Conservation (phyloP, 2,113 vertebrate species). For the Candoia aspera region DNA sequence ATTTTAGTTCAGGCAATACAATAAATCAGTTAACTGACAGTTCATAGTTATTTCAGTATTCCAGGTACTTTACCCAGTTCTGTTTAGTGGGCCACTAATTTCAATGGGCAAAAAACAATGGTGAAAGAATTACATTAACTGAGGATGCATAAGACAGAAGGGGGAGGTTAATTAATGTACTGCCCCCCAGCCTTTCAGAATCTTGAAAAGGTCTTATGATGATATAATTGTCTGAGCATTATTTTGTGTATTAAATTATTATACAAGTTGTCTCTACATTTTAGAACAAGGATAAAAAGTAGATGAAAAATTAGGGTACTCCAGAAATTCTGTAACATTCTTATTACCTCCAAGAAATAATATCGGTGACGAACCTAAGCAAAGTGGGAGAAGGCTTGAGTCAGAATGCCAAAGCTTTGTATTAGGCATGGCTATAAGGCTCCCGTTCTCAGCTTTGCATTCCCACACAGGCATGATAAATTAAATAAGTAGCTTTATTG, state of each 20-base stretch:
- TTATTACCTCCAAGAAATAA: not conserved
- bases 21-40: not conserved
- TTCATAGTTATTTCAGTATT: not conserved
- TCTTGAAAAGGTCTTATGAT: not conserved
- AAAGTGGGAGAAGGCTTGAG: not conserved
- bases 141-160: not conserved
- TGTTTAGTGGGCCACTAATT: not conserved
- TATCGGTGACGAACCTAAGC: not conserved
- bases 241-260: not conserved
- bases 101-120: not conserved
- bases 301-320: not conserved
- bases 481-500: not conserved
- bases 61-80: not conserved
- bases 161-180: not conserved
- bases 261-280: not conserved
- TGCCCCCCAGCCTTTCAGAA: not conserved
- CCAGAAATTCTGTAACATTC: not conserved
- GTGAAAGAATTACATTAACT: not conserved
- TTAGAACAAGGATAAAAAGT: not conserved
- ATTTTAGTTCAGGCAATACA: not conserved
- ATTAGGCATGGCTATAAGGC: not conserved
- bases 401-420: not conserved
- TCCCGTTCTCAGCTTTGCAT: not conserved
- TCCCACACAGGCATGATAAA: not conserved
- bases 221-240: not conserved